phyloP scores from a whole-genome alignment of 2,113 vertebrate genomes.

The Pundamilia nyererei region DNA sequence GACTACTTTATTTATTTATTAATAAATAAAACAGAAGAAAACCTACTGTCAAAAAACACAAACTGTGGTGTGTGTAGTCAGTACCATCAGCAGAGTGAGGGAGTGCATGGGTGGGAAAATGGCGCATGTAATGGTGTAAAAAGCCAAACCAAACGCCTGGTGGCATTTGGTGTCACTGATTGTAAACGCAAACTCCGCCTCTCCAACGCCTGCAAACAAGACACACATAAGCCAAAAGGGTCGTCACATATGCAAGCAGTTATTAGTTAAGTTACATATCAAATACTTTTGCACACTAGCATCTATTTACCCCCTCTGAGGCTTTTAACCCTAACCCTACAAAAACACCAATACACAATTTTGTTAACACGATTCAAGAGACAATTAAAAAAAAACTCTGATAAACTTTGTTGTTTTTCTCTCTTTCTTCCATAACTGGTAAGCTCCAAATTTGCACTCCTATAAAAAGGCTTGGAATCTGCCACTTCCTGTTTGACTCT shows the following conservation, averaged over 20 bases:
- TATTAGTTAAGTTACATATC: background rate
- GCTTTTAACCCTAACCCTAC: background rate
- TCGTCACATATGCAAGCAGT: background rate
- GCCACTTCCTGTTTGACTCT: background rate
- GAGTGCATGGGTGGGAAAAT: background rate
- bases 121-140: background rate
- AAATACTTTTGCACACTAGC: background rate
- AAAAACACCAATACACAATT: background rate
- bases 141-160: rapidly evolving
- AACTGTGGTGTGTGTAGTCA: background rate
- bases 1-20: background rate
- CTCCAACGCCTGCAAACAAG: background rate
- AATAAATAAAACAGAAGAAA: background rate
- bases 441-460: background rate
- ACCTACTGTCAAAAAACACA: background rate
- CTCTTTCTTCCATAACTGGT: background rate
- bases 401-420: rapidly evolving
- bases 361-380: rapidly evolving
- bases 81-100: background rate
- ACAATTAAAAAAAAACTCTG: background rate
- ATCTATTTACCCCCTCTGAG: background rate
- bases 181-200: background rate
- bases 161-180: rapidly evolving
- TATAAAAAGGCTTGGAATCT: background rate
- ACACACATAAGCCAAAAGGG: background rate